Evolutionary conservation across 2,888 invertebrate genomes (phyloP).

Genomic region (Amphipyra tragopoginis): DNA sequence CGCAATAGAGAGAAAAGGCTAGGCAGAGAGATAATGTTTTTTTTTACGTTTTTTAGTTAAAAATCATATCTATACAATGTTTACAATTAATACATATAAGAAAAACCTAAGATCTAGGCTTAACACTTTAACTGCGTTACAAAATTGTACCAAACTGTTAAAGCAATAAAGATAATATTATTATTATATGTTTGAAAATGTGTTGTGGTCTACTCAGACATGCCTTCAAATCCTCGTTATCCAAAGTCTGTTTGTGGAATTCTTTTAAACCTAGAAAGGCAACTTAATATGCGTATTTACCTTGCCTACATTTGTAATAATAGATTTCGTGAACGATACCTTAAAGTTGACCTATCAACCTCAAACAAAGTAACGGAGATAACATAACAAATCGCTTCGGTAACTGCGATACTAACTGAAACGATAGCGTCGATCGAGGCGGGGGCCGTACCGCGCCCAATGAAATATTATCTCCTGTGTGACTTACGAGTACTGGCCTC

Average conservation of each 20-base stretch:
- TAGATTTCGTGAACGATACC: conserved; percentile 76
- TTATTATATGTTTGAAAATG: background rate
- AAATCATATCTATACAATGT: too few species aligned
- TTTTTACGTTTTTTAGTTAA: too few species aligned
- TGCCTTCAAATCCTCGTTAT: background rate
- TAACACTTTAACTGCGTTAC: too few species aligned
- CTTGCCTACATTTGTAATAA: conserved; percentile 52
- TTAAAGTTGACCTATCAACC: conserved; percentile 85
- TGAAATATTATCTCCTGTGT: conserved; percentile 83
- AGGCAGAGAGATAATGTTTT: too few species aligned
- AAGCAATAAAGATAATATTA: too few species aligned
- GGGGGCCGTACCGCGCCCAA: conserved; percentile 71
- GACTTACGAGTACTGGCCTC: conserved; percentile 81
- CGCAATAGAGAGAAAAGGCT: too few species aligned
- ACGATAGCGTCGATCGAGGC: conserved; percentile 74
- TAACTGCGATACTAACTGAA: conserved; percentile 80
- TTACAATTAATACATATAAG: too few species aligned
- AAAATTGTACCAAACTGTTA: too few species aligned
- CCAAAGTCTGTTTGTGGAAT: background rate
- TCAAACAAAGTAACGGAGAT: conserved; percentile 84
- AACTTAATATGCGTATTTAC: conserved; percentile 17
- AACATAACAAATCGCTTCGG: conserved; percentile 86
- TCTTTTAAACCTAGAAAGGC: conserved; percentile 1
- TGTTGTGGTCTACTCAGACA: background rate
- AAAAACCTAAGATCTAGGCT: too few species aligned